These are phyloP conservation scores for Allacma fusca DNA, from an alignment of 2,888 invertebrate species.

Conservation along the genomic window DNA sequence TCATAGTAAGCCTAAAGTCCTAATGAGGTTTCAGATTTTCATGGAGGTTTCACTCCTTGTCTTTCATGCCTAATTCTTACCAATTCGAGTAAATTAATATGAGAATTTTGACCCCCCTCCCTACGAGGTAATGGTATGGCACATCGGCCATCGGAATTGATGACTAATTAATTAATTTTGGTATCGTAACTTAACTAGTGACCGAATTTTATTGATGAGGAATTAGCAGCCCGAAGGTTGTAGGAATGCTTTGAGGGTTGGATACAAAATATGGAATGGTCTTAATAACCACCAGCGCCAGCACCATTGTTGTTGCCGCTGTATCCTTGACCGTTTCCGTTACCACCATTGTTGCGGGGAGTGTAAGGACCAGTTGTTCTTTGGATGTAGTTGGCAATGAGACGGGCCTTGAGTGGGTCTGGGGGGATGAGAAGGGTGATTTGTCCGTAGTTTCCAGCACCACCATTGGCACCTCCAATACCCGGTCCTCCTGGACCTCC, in stretches of 20 bases:
- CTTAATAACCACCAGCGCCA: not conserved
- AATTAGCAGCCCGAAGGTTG: not conserved
- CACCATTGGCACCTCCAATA: not conserved
- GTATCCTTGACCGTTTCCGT: not conserved
- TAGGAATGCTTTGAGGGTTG: not conserved
- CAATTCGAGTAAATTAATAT: not conserved
- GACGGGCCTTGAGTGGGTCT: constrained; percentile 36
- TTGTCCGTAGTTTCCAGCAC: not conserved
- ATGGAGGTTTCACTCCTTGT: too few relatives aligned
- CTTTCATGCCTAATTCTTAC: too few relatives aligned
- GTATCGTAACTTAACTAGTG: too few relatives aligned
- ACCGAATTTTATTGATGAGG: too few relatives aligned
- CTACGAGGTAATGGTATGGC: too few relatives aligned
- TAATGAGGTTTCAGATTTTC: too few relatives aligned
- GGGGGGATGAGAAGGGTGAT: constrained; percentile 39
- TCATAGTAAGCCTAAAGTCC: too few relatives aligned
- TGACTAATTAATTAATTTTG: too few relatives aligned
- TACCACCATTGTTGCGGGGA: not conserved
- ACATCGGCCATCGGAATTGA: too few relatives aligned
- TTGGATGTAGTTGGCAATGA: constrained; percentile 38
- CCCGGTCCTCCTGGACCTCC: not conserved
- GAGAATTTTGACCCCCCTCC: too few relatives aligned
- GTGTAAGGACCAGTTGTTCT: constrained; percentile 24
- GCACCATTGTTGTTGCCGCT: not conserved
- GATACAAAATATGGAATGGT: too few relatives aligned